A percentile compares a stretch with the other conserved stretches of the same genome.
Evolutionary conservation across 2,888 invertebrate genomes (phyloP).

Genomic region (Calameuta idolon): DNA sequence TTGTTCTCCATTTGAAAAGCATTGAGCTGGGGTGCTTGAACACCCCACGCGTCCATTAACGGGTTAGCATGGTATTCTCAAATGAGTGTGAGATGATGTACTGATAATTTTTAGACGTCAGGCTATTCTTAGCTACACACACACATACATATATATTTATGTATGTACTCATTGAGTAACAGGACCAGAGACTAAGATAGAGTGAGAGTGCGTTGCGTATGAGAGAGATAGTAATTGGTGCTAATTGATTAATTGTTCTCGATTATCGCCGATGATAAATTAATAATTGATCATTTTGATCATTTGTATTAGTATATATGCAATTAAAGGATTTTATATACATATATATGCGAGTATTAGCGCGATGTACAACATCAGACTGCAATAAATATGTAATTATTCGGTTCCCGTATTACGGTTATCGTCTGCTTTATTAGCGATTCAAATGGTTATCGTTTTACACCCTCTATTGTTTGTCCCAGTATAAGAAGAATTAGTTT

Average conservation of each 20-base stretch:
- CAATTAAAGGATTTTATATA: not conserved
- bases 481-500: not conserved
- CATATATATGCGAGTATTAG: not conserved
- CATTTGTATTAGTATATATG: not conserved
- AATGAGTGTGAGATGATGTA: not conserved
- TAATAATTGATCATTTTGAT: not conserved
- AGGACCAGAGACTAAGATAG: not conserved
- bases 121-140: not conserved
- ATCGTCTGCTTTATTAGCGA: not conserved
- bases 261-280: not conserved
- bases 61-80: not conserved
- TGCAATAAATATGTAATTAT: not conserved
- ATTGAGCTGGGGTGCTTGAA: no score
- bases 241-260: not conserved
- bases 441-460: not conserved
- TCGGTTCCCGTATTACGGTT: not conserved
- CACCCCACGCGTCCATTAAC: no score
- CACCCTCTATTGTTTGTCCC: not conserved
- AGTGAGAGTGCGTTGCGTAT: not conserved
- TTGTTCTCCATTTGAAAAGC: no score
- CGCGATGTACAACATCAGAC: not conserved
- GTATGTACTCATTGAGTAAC: not conserved
- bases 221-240: not conserved
- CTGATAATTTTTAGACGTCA: not conserved
- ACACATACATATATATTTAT: not conserved